Conservation (phyloP, 2,888 invertebrate genomes). For the Cantharis nigra region DNA sequence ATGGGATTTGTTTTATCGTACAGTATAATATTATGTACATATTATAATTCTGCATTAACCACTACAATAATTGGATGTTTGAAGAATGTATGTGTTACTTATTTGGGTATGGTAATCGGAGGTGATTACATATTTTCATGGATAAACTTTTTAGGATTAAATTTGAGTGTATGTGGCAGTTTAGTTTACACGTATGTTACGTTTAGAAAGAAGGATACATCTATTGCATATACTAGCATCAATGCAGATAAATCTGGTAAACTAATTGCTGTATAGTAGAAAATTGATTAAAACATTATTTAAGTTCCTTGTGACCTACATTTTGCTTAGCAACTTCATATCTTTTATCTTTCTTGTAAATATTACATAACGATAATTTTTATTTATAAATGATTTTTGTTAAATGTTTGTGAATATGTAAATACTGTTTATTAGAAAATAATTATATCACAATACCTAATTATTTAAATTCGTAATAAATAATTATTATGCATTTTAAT, state of each 20-base stretch:
- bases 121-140: slow-evolving; percentile 96
- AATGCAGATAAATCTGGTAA: slow-evolving; percentile 47
- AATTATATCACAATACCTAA: neutral
- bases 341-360: neutral
- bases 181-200: slow-evolving; percentile 86
- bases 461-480: neutral
- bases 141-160: slow-evolving; percentile 94
- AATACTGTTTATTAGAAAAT: neutral
- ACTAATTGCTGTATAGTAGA: slow-evolving; percentile 54
- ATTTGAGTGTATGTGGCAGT: slow-evolving; percentile 89
- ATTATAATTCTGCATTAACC: slow-evolving; percentile 96
- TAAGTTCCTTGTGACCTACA: neutral
- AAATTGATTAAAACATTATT: neutral
- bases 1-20: slow-evolving; percentile 97
- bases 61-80: slow-evolving; percentile 98
- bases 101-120: slow-evolving; percentile 96
- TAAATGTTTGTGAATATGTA: neutral
- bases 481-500: neutral
- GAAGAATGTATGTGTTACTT: slow-evolving; percentile 97
- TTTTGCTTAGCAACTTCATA: neutral
- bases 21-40: slow-evolving; percentile 93
- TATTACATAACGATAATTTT: neutral
- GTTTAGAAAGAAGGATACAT: slow-evolving; percentile 66
- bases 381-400: neutral
- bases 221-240: slow-evolving; percentile 46